These are phyloP conservation scores for Anthoscopus minutus DNA, from an alignment of 2,113 vertebrate genomes.

Conservation along the genomic window DNA sequence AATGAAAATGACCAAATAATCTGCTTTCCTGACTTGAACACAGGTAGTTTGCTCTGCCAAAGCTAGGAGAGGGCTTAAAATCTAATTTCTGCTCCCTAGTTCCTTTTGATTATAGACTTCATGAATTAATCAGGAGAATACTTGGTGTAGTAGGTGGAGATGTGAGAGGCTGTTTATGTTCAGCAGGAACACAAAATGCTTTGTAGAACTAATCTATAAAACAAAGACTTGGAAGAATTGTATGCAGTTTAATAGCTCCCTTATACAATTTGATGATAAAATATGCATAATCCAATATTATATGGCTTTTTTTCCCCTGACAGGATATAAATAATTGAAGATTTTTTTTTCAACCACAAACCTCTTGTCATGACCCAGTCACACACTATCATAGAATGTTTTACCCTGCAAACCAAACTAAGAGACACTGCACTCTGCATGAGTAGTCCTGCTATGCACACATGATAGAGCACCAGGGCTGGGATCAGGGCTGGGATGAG, in stretches of 20 bases:
- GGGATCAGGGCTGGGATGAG: conserved; percentile 31
- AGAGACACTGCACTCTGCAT: not conserved
- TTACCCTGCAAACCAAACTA: not conserved
- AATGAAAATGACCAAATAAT: not conserved
- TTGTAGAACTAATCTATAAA: conserved; percentile 58
- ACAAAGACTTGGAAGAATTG: conserved; percentile 41
- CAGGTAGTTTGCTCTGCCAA: conserved; percentile 5
- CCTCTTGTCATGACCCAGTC: not conserved
- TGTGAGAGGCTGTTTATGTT: conserved; percentile 33
- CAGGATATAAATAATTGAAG: conserved; percentile 27
- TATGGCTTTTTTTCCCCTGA: not conserved
- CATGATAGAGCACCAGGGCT: not conserved
- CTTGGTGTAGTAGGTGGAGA: not conserved
- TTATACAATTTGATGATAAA: conserved; percentile 41
- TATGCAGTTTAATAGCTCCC: conserved; percentile 31
- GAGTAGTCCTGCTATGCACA: not conserved
- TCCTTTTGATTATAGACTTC: conserved; percentile 44
- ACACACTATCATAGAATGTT: not conserved
- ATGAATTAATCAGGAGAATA: conserved; percentile 52
- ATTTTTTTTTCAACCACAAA: conserved; percentile 24
- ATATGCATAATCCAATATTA: conserved; percentile 57
- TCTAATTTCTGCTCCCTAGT: not conserved
- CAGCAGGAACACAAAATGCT: conserved; percentile 34
- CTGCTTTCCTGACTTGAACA: conserved; percentile 28
- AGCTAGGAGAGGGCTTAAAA: conserved; percentile 36